Evolutionary conservation across 2,888 invertebrate species (phyloP).

Genomic region (Ectemnius lituratus): DNA sequence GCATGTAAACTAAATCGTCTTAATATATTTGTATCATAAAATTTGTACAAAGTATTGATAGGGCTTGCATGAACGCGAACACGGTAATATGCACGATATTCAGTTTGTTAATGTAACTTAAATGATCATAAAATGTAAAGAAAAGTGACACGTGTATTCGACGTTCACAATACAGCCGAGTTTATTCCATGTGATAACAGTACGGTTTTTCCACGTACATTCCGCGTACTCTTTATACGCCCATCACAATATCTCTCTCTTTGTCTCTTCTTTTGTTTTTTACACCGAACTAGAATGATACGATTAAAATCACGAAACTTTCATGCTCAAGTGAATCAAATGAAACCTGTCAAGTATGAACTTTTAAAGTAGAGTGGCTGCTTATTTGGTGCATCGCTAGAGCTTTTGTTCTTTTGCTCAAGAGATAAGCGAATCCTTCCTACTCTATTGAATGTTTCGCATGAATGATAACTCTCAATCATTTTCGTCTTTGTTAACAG

Average conservation of each 20-base stretch:
- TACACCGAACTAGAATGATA: too few relatives aligned
- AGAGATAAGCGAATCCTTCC: too few relatives aligned
- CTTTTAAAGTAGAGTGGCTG: too few relatives aligned
- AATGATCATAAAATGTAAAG: conserved; percentile 60
- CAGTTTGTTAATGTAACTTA: conserved; percentile 61
- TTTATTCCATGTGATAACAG: conserved; percentile 29
- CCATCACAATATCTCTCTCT: conserved; percentile 37
- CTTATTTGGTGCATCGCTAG: too few relatives aligned
- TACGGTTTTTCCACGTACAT: conserved; percentile 21
- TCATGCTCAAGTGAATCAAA: too few relatives aligned
- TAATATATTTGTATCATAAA: conserved; percentile 77
- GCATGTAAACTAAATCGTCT: conserved; percentile 69
- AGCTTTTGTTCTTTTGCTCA: too few relatives aligned
- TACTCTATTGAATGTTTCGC: too few relatives aligned
- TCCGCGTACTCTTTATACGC: conserved; percentile 24
- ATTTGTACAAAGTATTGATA: conserved; percentile 77
- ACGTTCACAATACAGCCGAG: conserved; percentile 35
- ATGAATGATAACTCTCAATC: not conserved
- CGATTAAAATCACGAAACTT: too few relatives aligned
- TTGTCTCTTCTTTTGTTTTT: too few relatives aligned
- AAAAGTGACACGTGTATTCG: conserved; percentile 46
- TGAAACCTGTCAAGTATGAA: too few relatives aligned
- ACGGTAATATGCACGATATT: conserved; percentile 61
- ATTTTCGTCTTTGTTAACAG: conserved; percentile 6
- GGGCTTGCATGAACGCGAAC: conserved; percentile 69